Evolutionary conservation across 2,888 invertebrate species (phyloP), one percentile per base, ranked within the genome.

Genomic region (Lissocephala sabroskyi): DNA sequence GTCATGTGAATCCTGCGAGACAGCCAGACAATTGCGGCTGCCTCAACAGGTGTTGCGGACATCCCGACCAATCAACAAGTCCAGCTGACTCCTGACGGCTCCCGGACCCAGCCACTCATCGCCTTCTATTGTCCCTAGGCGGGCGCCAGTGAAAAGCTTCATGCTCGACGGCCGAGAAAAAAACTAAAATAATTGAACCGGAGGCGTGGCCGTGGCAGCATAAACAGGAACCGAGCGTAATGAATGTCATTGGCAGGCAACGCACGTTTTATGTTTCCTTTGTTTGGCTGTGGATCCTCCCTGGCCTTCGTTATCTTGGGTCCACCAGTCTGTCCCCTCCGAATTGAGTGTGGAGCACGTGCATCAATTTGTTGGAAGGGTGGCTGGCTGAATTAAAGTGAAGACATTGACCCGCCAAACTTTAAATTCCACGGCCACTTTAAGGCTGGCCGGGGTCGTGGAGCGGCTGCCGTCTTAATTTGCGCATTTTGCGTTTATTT

Each of bases 191-290:
- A 65, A 60, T 65, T 65, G 59, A 62, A 62, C 62, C 52, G 56
- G 48, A 36, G 57, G 58, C 52, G 55, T 52, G 59, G 26, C 18
- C 26, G 48, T 37, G 52, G 68, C 64, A n/a, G n/a, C n/a, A n/a
- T n/a, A n/a, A n/a, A n/a, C n/a, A n/a, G n/a, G n/a, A n/a, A n/a
- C n/a, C n/a, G n/a, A n/a, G 68, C 59, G 77, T 76, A 76, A 73
- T 74, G 66, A 74, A 74, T 70, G 66, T 62, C 57, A 56, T 76
- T 76, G 59, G 57, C 77, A 73, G 58, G 58, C 70, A 49, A 48
- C 58, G 70, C 77, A 76, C 71, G 77, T 74, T 62, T 68, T 60
- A 59, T 64, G 62, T 53, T 52, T 49, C 52, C 53, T 52, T 53
- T 65, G 58, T 56, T 62, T 59, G 60, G 42, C 33, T 32, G 19